Evolutionary conservation across 2,113 vertebrate species (phyloP), one percentile per base, ranked within the genome.

Genomic region (Gambusia holbrooki): DNA sequence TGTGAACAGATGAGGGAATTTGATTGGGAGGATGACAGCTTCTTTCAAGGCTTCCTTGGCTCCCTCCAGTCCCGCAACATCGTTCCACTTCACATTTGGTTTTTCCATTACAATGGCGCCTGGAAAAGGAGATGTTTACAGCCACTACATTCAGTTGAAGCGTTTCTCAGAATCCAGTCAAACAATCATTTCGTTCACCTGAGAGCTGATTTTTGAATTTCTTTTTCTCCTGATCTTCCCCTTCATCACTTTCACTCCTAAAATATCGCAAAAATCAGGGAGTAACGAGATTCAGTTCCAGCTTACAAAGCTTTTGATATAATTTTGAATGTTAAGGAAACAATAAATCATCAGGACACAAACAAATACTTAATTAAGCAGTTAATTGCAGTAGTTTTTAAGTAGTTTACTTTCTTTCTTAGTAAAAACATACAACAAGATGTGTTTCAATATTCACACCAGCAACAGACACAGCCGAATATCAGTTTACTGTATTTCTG

Each of bases 21-120:
- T 99, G 90, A 99, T 99, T 54, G 98, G 98, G 85, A 99, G 90
- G 87, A 99, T 99, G 63, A 99, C 97, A 12, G 98, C 98, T 91
- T 99, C 98, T 93, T 99, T 99, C 60, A 99, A 95, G 0, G 98
- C 98, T 86, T 99, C 98, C 87, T 99, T 99, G 67, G 98, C 98
- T 74, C 96, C 97, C 86, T 99, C 97, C 0, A 99, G 92, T 3
- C 97, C 98, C 0, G 97, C 98, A 54, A 99, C 98, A 0, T 99
- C 97, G 0, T 74, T 95, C 98, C 98, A 99, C 87, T 97, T 94
- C n/a, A 99, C 96, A 74, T 99, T 96, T 80, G 98, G 97, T 87
- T 96, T 95, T 91, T 99, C 98, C 93, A 99, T 99, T 73, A 99
- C 94, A 92, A 99, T 99, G 79, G 97, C 98, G 82, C 97, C 98